These are phyloP conservation scores for Epinephelus cyanopodus DNA, from an alignment of 2,113 vertebrate genomes.

Conservation along the genomic window DNA sequence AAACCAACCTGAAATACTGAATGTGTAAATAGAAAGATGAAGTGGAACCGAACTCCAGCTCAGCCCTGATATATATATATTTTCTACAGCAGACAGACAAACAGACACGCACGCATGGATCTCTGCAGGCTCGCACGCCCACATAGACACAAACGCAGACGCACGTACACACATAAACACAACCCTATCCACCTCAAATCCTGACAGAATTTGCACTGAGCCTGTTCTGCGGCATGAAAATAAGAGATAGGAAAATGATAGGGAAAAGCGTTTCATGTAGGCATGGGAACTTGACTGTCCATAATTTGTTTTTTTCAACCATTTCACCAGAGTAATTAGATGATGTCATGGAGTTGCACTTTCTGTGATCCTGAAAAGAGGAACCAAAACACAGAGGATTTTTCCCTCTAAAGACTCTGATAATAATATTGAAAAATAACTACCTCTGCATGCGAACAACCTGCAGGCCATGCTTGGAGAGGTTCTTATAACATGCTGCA, in stretches of 20 bases:
- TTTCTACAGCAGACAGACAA: conserved; percentile 24
- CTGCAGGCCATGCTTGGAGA: neutral
- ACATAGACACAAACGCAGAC: conserved; percentile 31
- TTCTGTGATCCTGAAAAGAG: conserved; percentile 59
- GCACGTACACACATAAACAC: conserved; percentile 63
- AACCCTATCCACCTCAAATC: conserved; percentile 66
- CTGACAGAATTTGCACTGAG: conserved; percentile 59
- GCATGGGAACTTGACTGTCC: conserved; percentile 70
- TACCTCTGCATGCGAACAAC: neutral
- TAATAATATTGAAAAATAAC: neutral
- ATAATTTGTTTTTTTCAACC: conserved; percentile 56
- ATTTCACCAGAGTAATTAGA: conserved; percentile 70
- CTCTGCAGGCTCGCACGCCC: neutral
- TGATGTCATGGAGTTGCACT: conserved; percentile 71
- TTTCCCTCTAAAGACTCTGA: neutral
- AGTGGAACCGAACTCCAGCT: conserved; percentile 48
- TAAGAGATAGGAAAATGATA: conserved; percentile 74
- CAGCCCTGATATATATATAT: conserved; percentile 27
- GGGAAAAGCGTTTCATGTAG: conserved; percentile 55
- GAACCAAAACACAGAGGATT: conserved; percentile 44
- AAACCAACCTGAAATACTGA: conserved; percentile 46
- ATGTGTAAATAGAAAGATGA: conserved; percentile 53
- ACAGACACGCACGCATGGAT: conserved; percentile 12
- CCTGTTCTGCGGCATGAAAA: conserved; percentile 63
- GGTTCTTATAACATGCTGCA: neutral